Percentiles rank a stretch among this genome's conserved stretches.
Conservation (phyloP, 1,140 invertebrate genomes). For the Schlechtendalia chinensis region DNA sequence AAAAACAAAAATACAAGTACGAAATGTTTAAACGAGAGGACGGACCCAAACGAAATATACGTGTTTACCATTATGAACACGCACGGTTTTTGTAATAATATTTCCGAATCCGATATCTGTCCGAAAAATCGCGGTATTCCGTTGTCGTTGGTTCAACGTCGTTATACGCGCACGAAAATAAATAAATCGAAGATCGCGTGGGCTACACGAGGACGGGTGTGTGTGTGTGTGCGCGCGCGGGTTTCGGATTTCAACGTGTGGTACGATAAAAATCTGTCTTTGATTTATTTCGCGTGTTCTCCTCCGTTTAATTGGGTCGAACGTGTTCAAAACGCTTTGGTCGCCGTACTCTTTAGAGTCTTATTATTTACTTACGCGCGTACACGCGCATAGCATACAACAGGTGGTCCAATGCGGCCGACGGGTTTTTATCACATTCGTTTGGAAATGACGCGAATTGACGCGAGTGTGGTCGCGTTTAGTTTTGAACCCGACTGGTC, state of each 20-base stretch:
- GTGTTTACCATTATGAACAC: too few relatives aligned
- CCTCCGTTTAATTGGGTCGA: conserved; percentile 26
- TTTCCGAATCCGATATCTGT: neutral
- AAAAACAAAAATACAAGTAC: too few relatives aligned
- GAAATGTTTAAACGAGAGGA: too few relatives aligned
- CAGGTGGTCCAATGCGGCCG: neutral
- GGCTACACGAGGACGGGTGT: too few relatives aligned
- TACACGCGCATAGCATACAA: neutral
- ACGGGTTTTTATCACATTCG: conserved; percentile 23
- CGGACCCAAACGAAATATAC: too few relatives aligned
- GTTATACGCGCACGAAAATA: neutral
- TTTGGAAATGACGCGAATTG: neutral
- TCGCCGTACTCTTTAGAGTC: too few relatives aligned
- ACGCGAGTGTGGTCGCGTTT: neutral
- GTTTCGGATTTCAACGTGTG: neutral
- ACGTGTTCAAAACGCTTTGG: conserved; percentile 10
- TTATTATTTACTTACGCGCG: neutral
- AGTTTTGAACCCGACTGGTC: too few relatives aligned
- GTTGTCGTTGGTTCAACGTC: neutral
- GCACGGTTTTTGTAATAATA: too few relatives aligned
- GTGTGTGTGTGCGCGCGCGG: neutral
- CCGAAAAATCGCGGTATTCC: neutral
- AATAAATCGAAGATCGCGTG: too few relatives aligned
- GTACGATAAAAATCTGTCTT: conserved; percentile 25
- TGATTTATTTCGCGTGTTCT: conserved; percentile 29